phyloP scores from a whole-genome alignment of 2,797 vertebrate species.

The Sus cebifrons region DNA sequence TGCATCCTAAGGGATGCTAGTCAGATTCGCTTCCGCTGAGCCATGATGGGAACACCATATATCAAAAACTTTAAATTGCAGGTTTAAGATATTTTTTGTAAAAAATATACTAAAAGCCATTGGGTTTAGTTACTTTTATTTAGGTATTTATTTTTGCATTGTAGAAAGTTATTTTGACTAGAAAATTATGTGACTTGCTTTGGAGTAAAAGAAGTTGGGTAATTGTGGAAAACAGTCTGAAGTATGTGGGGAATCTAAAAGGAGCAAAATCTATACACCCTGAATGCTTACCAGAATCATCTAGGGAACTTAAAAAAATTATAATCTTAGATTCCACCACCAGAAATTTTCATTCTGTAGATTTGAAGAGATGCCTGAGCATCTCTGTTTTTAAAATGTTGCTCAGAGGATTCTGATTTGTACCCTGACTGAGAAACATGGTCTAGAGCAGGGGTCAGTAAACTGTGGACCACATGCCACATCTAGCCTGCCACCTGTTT shows the following conservation, averaged over 20 bases:
- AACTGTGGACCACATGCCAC: background rate
- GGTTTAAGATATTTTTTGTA: slow-evolving; percentile 5
- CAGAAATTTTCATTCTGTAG: background rate
- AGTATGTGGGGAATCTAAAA: background rate
- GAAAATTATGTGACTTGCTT: slow-evolving; percentile 13
- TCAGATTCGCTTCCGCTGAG: too few species aligned
- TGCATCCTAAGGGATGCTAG: too few species aligned
- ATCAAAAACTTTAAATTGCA: background rate
- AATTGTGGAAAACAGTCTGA: background rate
- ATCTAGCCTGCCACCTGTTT: background rate
- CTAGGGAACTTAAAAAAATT: background rate
- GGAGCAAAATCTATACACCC: background rate
- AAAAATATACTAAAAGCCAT: background rate
- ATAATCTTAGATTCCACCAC: background rate
- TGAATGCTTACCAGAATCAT: background rate
- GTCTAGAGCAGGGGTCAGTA: background rate
- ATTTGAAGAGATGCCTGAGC: background rate
- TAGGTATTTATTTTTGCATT: slow-evolving; percentile 29
- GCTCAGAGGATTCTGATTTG: background rate
- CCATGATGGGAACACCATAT: background rate
- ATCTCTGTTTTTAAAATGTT: background rate
- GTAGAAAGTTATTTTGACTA: slow-evolving; percentile 36
- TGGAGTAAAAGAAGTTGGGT: slow-evolving; percentile 19
- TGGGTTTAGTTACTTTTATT: background rate
- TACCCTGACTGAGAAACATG: background rate